Evolutionary conservation across 2,113 vertebrate species (phyloP).

Genomic region (Sarotherodon lohbergeri): DNA sequence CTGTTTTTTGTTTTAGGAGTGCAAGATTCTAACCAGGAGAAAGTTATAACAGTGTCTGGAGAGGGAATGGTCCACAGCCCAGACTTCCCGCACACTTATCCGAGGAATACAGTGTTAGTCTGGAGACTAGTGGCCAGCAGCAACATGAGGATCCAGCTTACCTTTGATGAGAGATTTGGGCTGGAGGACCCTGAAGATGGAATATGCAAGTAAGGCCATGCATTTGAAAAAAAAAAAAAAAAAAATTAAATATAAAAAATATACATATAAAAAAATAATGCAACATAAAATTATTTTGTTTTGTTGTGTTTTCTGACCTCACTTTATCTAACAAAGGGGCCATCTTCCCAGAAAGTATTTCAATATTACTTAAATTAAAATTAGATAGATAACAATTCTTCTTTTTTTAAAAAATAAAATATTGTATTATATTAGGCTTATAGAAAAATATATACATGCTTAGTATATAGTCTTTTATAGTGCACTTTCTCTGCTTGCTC

Average conservation of each 20-base stretch:
- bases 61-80: conserved; percentile 94
- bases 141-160: conserved; percentile 88
- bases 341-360: neutral
- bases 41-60: conserved; percentile 83
- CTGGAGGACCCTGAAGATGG: conserved; percentile 96
- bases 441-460: neutral
- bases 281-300: neutral
- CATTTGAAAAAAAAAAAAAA: neutral
- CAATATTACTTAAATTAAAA: neutral
- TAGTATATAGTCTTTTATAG: neutral
- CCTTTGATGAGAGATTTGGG: conserved; percentile 92
- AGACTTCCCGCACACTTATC: conserved; percentile 89
- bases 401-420: neutral
- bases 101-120: conserved; percentile 82
- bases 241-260: neutral
- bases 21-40: conserved; percentile 91
- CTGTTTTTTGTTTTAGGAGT: conserved; percentile 78
- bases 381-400: neutral
- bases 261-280: neutral
- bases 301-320: neutral
- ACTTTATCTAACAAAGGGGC: neutral
- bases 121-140: conserved; percentile 87
- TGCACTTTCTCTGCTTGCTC: neutral
- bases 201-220: conserved; percentile 90
- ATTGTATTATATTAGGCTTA: neutral